Evolutionary conservation across 1,140 invertebrate genomes (phyloP), one percentile per base, ranked within the genome.

Genomic region (Drusus annulatus): DNA sequence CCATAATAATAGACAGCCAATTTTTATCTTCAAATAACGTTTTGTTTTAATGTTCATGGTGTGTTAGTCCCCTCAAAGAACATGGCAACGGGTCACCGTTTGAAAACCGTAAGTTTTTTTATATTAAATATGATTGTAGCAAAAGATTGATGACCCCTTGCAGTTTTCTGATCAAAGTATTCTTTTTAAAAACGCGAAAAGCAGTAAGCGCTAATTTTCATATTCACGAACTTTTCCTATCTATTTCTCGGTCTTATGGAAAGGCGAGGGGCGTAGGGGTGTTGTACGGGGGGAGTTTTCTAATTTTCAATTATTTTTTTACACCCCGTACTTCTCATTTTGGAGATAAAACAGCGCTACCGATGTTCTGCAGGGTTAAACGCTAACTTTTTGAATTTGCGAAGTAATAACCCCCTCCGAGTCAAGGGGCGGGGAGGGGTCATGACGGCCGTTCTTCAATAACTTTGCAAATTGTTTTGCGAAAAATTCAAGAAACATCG

Each of bases 231-330:
- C 79, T 83, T 83, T 83, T 83, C 77, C 82, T 79, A 83, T 83
- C 82, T 79, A 80, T 77, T 69, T 50, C 17, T 28, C 56, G 51
- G 65, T 58, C 65, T 45, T 45, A 45, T 45, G 51, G 71, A 76
- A 45, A 15, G 28, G 36, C 19, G 5, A 60, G 68, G 63, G 60
- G 80, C 51, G 45, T 65, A 25, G 52, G n/a, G 63, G 56, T 7
- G 69, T 52, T n/a, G 31, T 16, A 45, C 16, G 62, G 63, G 78
- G 75, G 65, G 68, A 65, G 78, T 31, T 45, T 51, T 75, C 71
- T 80, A 83, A 80, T 83, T 83, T 83, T 83, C 82, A 83, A 83
- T 80, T 83, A 83, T 83, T 80, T 83, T 83, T 80, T 83, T 80
- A 78, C 62, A 62, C 63, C 79, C 81, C 78, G 56, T 75, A 75